These are phyloP conservation scores for Muscidifurax raptorellus DNA, from an alignment of 1,140 invertebrate species.

Conservation along the genomic window DNA sequence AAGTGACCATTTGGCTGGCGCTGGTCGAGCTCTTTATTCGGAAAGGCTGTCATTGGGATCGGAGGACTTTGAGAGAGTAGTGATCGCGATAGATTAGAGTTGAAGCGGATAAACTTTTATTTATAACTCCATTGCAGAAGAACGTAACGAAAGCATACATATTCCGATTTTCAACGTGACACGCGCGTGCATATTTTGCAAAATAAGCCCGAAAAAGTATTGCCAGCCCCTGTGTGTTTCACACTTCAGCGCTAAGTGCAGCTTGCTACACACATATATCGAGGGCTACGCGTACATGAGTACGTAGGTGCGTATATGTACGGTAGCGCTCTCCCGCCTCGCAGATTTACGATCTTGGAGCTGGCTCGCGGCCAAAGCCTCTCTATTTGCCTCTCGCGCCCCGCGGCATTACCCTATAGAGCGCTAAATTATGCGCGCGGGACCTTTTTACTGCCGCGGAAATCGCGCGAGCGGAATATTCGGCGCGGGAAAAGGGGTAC, in stretches of 20 bases:
- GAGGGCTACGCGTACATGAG: neutral
- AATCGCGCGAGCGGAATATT: constrained; percentile 54
- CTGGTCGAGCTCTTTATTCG: neutral
- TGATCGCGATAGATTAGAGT: neutral
- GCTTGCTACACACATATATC: neutral
- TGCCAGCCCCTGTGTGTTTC: neutral
- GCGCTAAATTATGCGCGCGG: constrained; percentile 70
- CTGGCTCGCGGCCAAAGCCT: constrained; percentile 21
- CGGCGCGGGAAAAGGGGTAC: constrained; percentile 5
- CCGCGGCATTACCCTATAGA: constrained; percentile 66
- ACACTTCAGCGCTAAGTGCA: neutral
- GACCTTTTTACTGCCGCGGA: constrained; percentile 67
- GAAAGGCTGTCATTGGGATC: neutral
- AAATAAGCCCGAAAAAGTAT: neutral
- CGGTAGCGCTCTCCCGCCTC: neutral
- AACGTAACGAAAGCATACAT: neutral
- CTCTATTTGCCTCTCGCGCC: neutral
- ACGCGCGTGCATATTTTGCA: neutral
- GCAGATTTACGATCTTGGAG: constrained; percentile 27
- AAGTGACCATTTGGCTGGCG: constrained; percentile 13
- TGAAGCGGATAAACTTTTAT: too few relatives aligned
- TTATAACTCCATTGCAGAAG: too few relatives aligned
- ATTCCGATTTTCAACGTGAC: neutral
- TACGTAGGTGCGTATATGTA: neutral
- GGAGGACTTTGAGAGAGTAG: neutral